Evolutionary conservation across 2,888 invertebrate species (phyloP).

Genomic region (Tetragnatha montana): DNA sequence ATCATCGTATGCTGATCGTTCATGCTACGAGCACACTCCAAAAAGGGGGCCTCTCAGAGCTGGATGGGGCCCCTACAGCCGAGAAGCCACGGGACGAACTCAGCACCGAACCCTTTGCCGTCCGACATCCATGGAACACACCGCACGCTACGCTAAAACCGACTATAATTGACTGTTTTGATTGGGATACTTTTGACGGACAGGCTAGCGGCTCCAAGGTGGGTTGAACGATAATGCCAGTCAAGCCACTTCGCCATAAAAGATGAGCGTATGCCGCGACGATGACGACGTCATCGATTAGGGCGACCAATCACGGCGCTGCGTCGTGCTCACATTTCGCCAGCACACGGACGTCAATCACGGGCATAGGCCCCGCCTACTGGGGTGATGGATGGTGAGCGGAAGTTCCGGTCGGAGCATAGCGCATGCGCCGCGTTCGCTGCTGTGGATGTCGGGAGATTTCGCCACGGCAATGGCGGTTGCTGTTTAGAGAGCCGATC

Average conservation of each 20-base stretch:
- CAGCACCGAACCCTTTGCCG: constrained; percentile 55
- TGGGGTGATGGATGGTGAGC: constrained; percentile 69
- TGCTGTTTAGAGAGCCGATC: constrained; percentile 6
- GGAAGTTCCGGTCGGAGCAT: constrained; percentile 68
- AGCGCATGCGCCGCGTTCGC: constrained; percentile 59
- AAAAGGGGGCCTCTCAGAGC: constrained; percentile 36
- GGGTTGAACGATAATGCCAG: constrained; percentile 73
- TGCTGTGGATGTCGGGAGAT: constrained; percentile 61
- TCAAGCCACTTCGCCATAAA: constrained; percentile 73
- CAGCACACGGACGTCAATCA: constrained; percentile 72
- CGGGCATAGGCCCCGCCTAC: constrained; percentile 68
- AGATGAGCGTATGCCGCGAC: constrained; percentile 73
- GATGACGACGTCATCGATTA: constrained; percentile 72
- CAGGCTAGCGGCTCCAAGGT: constrained; percentile 72
- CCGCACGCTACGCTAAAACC: constrained; percentile 66
- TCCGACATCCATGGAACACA: constrained; percentile 67
- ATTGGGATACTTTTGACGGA: constrained; percentile 73
- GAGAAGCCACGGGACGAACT: constrained; percentile 33
- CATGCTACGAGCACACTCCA: constrained; percentile 77
- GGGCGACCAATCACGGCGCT: constrained; percentile 71
- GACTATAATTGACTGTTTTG: constrained; percentile 73
- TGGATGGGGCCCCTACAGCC: constrained; percentile 58
- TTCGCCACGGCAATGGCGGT: constrained; percentile 62
- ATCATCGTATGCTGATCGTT: constrained; percentile 87
- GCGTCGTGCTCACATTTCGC: constrained; percentile 69